Evolutionary conservation across 1,140 invertebrate species (phyloP), one percentile per base, ranked within the genome.

Genomic region (Drosophila malerkotliana): DNA sequence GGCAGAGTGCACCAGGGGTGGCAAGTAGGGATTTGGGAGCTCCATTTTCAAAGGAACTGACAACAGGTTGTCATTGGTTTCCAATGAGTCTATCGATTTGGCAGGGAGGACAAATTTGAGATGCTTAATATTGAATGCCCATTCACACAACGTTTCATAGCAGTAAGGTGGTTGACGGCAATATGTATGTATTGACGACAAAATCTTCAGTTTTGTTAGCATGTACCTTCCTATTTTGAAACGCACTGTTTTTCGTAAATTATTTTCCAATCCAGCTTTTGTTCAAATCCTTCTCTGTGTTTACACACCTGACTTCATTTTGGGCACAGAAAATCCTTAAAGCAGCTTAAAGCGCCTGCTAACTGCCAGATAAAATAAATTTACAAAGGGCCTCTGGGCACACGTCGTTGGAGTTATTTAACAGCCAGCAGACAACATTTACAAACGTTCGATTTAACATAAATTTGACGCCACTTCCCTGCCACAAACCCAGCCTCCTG

Each of bases 401-500:
- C 59, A 77, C 53, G 72, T 63, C 62, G 39, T 69, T 58, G 48
- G 55, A 75, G 61, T 77, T 80, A 57, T 72, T 82, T 81, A 81
- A 87, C 82, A 82, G 81, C 51, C 59, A 48, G 55, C 71, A 60
- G 79, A 83, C 71, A 55, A 61, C 48, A 59, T 60, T 79, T 67
- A 60, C 53, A 66, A 67, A 44, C 58, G 60, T 88, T 88, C 83
- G 83, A 82, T 88, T 88, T 79, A 89, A 88, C 79, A 88, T 88
- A 82, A 88, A 88, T 88, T 88, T 77, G 48, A 41, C 45, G 41
- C 8, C 26, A 44, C 30, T 28, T 21, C 18, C 47, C 72, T 54
- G 39, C n/a, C 59, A 39, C 30, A 18, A 8, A 0, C 12, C 12
- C 39, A 14, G 39, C 8, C 39, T 14, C 14, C 12, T 41, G 41